Base-by-base conservation (phyloP, 2,113 vertebrate species). In the Ranitomeya variabilis region DNA sequence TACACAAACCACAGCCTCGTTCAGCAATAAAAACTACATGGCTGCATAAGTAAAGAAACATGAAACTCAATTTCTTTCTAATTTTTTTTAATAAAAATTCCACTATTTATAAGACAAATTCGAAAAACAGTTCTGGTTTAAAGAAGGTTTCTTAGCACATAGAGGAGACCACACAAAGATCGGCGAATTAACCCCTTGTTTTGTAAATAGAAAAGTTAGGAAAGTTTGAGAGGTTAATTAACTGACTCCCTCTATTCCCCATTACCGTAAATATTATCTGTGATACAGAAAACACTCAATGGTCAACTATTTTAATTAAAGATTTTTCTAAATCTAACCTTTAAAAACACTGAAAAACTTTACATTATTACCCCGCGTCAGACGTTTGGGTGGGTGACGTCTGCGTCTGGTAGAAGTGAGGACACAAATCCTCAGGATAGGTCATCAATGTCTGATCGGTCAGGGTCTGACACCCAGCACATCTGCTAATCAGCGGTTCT, bases 1-100 rank as follows among this genome's bases (percentile, higher is more conserved):
- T 89, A 89, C 87, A 89, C 62, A 69, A 89, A 78, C 87, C 87
- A 89, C 87, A 85, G 82, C 87, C 87, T 89, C 81, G n/a, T 89
- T 85, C 74, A 69, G 87, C 87, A 78, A 89, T 89, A 89, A 89
- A 89, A 85, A 67, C 73, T 78, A 79, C 87, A 85, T 19, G 74
- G 23, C 81, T 85, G 87, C 71, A 85, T 78, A 84, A 79, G 76
- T 69, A 89, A 85, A 66, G 87, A 89, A 89, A 89, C 81, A 37
- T 52, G 87, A 89, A 79, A 85, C 87, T 77, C 87, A 89, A 85
- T 89, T 89, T 85, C 73, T 78, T 66, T 57, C 82, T 59, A 37
- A 14, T 85, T 89, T 74, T 88, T 89, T 89, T 89, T 57, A 77
- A 85, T 78, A 79, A 89, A 85, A 89, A 89, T 57, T 85, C 87